These are phyloP conservation scores for Heliconius melpomene DNA, from an alignment of 1,140 invertebrate species.

Conservation along the genomic window DNA sequence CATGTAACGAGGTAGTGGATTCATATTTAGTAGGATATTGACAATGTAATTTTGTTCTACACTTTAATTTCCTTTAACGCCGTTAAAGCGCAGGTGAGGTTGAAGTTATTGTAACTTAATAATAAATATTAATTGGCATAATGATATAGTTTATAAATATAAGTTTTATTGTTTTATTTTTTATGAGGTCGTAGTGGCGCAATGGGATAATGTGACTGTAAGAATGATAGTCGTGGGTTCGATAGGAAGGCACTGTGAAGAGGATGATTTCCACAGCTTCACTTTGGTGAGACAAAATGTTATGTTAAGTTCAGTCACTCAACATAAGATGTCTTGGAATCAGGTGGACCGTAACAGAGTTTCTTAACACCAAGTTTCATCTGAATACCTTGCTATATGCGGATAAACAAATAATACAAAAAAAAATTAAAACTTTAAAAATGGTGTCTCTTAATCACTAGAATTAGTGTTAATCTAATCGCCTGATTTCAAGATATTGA, in stretches of 20 bases:
- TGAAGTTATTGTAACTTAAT: not conserved
- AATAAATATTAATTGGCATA: not conserved
- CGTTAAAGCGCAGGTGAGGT: not conserved
- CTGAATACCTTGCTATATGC: too few relatives aligned
- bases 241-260: too few relatives aligned
- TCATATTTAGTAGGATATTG: not conserved
- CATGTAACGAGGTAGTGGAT: not conserved
- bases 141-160: too few relatives aligned
- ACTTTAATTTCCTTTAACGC: not conserved
- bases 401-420: too few relatives aligned
- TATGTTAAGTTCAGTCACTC: not conserved
- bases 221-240: too few relatives aligned
- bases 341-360: not conserved
- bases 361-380: not conserved
- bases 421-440: not conserved
- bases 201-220: too few relatives aligned
- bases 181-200: too few relatives aligned
- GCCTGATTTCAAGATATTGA: too few relatives aligned
- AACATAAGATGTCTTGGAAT: not conserved
- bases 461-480: too few relatives aligned
- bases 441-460: too few relatives aligned
- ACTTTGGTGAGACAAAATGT: not conserved
- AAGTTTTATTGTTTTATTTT: too few relatives aligned
- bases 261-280: too few relatives aligned
- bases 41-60: not conserved